Percentiles rank a stretch among this genome's conserved stretches.
Conservation (phyloP, 2,888 invertebrate genomes). For the Blera fallax region DNA sequence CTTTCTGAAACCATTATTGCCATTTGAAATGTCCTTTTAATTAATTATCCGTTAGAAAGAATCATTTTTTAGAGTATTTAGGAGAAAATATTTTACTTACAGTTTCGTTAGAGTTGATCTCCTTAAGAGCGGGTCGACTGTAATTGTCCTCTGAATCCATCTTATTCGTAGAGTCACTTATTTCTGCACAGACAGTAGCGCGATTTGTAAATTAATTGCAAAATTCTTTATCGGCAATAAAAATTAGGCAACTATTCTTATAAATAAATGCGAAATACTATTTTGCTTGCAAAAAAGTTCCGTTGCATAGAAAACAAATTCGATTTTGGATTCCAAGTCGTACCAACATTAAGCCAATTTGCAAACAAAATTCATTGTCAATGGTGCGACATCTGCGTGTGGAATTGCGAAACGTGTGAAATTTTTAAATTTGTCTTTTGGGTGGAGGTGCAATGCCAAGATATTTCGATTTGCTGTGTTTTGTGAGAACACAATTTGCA, state of each 20-base stretch:
- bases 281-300: slow-evolving; percentile 47
- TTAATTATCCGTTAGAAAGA: background rate
- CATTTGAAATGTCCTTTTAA: slow-evolving; percentile 8
- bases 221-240: no score
- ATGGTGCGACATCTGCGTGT: slow-evolving; percentile 31
- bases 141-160: slow-evolving; percentile 55
- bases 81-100: slow-evolving; percentile 10
- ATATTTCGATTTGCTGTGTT: no score
- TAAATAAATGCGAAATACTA: background rate
- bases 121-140: slow-evolving; percentile 59
- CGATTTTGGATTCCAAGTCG: slow-evolving; percentile 56
- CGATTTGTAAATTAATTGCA: background rate
- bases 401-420: background rate
- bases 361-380: background rate
- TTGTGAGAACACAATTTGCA: no score
- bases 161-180: background rate
- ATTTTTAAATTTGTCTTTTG: background rate
- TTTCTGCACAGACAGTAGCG: background rate
- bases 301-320: slow-evolving; percentile 69
- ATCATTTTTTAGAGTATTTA: background rate
- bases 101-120: slow-evolving; percentile 60
- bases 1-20: slow-evolving; percentile 8
- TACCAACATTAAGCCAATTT: slow-evolving; percentile 41
- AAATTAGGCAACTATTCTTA: no score
- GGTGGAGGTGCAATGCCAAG: slow-evolving; percentile 18